A percentile compares a stretch with the other conserved stretches of the same genome.
Conservation (phyloP, 2,113 vertebrate genomes). For the Turnix velox region DNA sequence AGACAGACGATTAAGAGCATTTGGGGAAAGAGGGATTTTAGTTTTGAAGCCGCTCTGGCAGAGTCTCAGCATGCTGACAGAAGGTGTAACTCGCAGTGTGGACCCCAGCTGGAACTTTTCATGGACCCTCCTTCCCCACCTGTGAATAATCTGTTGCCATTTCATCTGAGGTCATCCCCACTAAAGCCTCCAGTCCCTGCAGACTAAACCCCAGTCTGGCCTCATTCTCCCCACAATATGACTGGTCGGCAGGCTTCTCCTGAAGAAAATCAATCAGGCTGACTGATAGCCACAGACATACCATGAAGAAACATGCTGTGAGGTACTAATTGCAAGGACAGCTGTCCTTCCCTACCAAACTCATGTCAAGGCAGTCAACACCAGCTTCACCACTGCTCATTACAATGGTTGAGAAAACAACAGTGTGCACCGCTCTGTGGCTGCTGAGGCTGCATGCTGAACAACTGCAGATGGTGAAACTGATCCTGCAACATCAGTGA, state of each 20-base stretch:
- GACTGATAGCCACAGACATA: constrained; percentile 12
- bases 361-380: background rate
- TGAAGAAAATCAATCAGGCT: constrained; percentile 48
- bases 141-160: constrained; percentile 22
- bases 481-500: background rate
- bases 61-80: background rate
- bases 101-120: constrained; percentile 37
- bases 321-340: constrained; percentile 59
- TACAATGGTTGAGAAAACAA: background rate
- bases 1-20: background rate
- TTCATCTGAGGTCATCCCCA: constrained; percentile 23
- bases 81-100: background rate
- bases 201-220: constrained; percentile 12
- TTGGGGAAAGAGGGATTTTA: background rate
- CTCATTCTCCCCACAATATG: background rate
- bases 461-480: background rate
- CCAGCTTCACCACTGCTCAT: background rate
- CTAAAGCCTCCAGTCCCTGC: constrained; percentile 17
- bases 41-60: background rate
- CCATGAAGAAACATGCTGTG: constrained; percentile 59
- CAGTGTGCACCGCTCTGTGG: background rate
- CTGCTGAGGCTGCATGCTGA: background rate
- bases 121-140: background rate
- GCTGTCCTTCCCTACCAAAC: constrained; percentile 46
- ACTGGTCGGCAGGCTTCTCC: constrained; percentile 18